Evolutionary conservation across 2,888 invertebrate species (phyloP).

Genomic region (Willowsia nigromaculata): DNA sequence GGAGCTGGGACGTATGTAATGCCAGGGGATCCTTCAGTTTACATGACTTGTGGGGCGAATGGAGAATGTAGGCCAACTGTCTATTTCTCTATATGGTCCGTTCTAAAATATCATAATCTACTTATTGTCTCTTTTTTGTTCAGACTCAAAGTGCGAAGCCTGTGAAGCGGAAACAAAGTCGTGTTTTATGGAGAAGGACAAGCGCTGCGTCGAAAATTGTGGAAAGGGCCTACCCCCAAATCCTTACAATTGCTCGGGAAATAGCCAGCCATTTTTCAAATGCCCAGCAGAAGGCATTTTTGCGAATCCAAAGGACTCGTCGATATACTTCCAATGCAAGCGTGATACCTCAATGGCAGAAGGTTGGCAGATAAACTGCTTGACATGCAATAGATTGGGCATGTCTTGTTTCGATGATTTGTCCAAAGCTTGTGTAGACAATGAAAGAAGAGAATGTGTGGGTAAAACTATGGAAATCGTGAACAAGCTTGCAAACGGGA

Average conservation of each 20-base stretch:
- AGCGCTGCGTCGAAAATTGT: background rate
- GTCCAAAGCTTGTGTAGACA: background rate
- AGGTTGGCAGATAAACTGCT: background rate
- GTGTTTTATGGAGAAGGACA: background rate
- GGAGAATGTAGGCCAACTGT: too few relatives aligned
- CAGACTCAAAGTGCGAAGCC: too few relatives aligned
- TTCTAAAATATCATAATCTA: too few relatives aligned
- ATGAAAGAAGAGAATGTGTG: background rate
- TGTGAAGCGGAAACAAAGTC: background rate
- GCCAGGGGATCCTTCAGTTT: background rate
- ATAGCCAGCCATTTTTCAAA: background rate
- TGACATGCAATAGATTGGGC: background rate
- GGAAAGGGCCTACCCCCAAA: background rate
- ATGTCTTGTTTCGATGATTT: background rate
- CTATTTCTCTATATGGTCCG: too few relatives aligned
- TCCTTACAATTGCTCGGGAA: background rate
- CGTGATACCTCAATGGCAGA: too few relatives aligned
- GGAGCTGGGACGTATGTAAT: background rate
- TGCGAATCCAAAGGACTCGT: background rate
- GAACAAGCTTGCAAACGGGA: background rate
- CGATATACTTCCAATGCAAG: background rate
- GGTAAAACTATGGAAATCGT: background rate
- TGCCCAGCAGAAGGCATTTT: background rate
- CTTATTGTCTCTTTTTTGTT: too few relatives aligned
- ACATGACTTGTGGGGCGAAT: background rate